phyloP scores from a whole-genome alignment of 2,113 vertebrate genomes.

The Ictidomys tridecemlineatus region DNA sequence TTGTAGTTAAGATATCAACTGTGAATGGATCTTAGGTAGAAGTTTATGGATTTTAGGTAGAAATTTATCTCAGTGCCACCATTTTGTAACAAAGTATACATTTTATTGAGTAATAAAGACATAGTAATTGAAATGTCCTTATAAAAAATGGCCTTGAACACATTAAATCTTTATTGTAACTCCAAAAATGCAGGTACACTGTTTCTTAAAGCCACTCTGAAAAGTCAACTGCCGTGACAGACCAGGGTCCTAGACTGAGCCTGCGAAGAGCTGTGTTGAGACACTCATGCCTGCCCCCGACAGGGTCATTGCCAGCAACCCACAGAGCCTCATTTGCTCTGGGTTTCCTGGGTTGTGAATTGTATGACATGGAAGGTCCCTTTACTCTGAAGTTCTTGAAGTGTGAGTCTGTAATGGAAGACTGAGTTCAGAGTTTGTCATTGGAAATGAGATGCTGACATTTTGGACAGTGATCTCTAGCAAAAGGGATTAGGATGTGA shows the following conservation, averaged over 20 bases:
- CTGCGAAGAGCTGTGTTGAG: neutral
- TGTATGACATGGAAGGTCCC: neutral
- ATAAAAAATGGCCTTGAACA: neutral
- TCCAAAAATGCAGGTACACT: neutral
- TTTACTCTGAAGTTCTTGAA: neutral
- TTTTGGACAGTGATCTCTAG: constrained; percentile 21
- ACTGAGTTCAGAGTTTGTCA: neutral
- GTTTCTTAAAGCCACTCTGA: neutral
- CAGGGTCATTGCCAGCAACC: no score
- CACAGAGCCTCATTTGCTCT: neutral
- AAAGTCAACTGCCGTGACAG: neutral
- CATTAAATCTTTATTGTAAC: neutral
- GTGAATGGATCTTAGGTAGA: constrained; percentile 37
- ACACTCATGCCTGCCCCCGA: neutral
- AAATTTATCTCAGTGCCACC: neutral
- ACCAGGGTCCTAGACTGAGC: neutral
- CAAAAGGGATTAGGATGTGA: neutral
- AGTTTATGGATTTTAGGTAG: neutral
- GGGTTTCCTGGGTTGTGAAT: neutral
- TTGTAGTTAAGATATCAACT: neutral
- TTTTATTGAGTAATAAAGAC: constrained; percentile 22
- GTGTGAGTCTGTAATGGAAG: neutral
- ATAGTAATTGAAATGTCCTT: constrained; percentile 36
- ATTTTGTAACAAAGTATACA: neutral
- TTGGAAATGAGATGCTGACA: neutral